Base-by-base conservation (phyloP, 2,888 invertebrate species). In the Chloroclysta siterata region DNA sequence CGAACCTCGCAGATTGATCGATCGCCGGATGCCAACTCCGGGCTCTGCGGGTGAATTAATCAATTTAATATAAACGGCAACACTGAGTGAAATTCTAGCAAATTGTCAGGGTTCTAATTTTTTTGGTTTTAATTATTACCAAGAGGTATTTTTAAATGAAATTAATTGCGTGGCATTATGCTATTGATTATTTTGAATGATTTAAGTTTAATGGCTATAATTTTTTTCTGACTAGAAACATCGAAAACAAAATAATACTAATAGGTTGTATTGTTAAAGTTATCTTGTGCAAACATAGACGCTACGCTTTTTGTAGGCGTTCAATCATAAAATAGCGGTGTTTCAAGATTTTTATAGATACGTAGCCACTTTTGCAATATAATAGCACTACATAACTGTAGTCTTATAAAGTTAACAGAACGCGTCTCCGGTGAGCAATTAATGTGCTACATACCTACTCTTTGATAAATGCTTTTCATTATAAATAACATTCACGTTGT, bases 1-100 rank as follows among this genome's bases (percentile, higher is more conserved):
- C 53, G 77, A 76, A 78, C 72, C 65, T 66, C 82, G 84, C 87
- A 84, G 83, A 85, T 87, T 88, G 89, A 89, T 88, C 83, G 87
- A 88, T 87, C 76, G 76, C 87, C 83, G 89, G 89, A 90, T 83
- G 78, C 75, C 73, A 77, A 59, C 65, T 73, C 74, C 69, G 70
- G 72, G 73, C 75, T 57, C 65, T 74, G 75, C 69, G 70, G 72
- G 73, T 75, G 66, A 74, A 77, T 78, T 81, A 73, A 79, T 62
- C 68, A 79, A 78, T 78, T 77, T 75, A 66, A 60, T 78, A 77
- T 75, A 65, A 57, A 65, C 53, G 65, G 70, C 72, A 75, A 71
- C 68, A 68, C 59, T 53, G 22, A 11, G 17, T 60, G 8, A 7
- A 8, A 39, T 39, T 11, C 2, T 11, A 0, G 36, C 10, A 8